Evolutionary conservation across 2,113 vertebrate genomes (phyloP), one percentile per base, ranked within the genome.

Genomic region (Baryphthengus martii): DNA sequence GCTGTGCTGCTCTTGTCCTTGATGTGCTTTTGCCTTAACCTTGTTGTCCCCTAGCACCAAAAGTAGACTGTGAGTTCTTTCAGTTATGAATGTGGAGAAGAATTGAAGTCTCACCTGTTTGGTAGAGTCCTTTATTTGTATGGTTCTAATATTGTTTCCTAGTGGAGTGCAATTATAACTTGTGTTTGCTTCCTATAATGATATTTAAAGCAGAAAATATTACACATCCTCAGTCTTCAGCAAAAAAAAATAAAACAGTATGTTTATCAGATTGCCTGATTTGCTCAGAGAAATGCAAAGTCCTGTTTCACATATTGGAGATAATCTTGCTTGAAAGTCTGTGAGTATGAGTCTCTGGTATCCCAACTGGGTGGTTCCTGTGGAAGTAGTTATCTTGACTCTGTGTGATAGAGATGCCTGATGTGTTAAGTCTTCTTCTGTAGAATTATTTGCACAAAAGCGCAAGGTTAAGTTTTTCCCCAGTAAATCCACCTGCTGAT

Each of bases 251-350:
- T 13, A 11, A 35, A 58, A 58, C 6, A 37, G 0, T 8, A 4
- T 39, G 21, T 66, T 59, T 61, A 45, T 70, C 2, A 0, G 39
- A 35, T 89, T 0, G 0, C 31, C n/a, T n/a, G n/a, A 24, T 83
- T 93, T 79, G n/a, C 16, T 67, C 10, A 61, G 26, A 56, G 28
- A 50, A 71, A 85, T 85, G 21, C 24, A 7, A 45, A 47, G 16
- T 63, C 31, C 26, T 72, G 2, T 82, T 93, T 63, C n/a, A 17
- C 47, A 3, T 39, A 23, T 37, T 39, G 16, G 25, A 66, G 28
- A 62, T 58, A 33, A 25, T 59, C 61, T 77, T 91, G 5, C 31
- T 72, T 79, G 17, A 67, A 78, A 71, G 25, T 62, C 24, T 92
- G 16, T 42, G 35, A 67, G 17, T 72, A 7, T 47, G 44, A 29